phyloP scores from a whole-genome alignment of 2,797 vertebrate genomes.

The Acestrorhynchus altus region DNA sequence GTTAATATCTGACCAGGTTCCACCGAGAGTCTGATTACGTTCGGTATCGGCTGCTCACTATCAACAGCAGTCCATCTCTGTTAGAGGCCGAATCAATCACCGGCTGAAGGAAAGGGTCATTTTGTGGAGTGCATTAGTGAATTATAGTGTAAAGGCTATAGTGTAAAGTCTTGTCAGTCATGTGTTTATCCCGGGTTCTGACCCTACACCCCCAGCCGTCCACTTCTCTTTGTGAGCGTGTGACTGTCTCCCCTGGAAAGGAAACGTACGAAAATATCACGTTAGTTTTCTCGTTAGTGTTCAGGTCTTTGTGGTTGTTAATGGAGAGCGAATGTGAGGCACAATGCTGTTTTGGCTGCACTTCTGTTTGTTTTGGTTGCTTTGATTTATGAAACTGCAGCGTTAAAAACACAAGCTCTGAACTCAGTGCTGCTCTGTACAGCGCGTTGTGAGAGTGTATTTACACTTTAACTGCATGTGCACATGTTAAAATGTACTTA shows the following conservation, averaged over 20 bases:
- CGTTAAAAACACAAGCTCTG: background rate
- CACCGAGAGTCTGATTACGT: constrained; percentile 88
- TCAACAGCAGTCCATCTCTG: constrained; percentile 85
- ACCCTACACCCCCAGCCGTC: constrained; percentile 48
- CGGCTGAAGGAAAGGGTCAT: constrained; percentile 34
- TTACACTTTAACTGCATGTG: too few species aligned
- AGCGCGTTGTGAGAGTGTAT: too few species aligned
- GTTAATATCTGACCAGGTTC: constrained; percentile 84
- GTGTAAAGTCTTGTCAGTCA: constrained; percentile 58
- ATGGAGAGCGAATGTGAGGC: background rate
- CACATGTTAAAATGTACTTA: too few species aligned
- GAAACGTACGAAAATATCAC: too few species aligned
- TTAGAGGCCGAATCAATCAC: constrained; percentile 85
- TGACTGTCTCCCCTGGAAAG: background rate
- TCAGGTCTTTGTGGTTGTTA: background rate
- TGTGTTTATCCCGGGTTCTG: constrained; percentile 51
- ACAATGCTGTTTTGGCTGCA: background rate
- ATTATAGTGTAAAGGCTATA: constrained; percentile 77
- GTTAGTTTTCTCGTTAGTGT: too few species aligned
- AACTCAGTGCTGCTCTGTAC: too few species aligned
- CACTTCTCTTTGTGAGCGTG: constrained; percentile 44
- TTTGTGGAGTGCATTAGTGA: constrained; percentile 86
- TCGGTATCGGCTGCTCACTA: constrained; percentile 87
- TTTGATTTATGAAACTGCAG: background rate
- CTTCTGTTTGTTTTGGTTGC: background rate